phyloP scores from a whole-genome alignment of 1,140 invertebrate species.

The Zaprionus camerounensis region DNA sequence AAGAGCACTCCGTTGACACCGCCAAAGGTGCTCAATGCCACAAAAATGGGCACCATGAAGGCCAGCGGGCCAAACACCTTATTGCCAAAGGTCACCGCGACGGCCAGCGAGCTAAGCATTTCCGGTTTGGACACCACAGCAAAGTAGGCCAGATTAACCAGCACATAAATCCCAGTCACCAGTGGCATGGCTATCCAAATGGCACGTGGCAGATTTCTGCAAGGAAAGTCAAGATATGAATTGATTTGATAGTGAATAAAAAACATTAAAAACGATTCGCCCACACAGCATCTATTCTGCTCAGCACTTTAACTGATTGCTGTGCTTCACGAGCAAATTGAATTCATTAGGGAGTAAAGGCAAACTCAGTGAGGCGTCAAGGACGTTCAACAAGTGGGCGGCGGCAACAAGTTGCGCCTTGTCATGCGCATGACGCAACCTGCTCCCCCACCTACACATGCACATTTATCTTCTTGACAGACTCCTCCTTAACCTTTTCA shows the following conservation, averaged over 20 bases:
- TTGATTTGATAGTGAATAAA: constrained; percentile 28
- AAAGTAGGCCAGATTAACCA: constrained; percentile 96
- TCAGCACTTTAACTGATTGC: constrained; percentile 74
- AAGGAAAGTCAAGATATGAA: constrained; percentile 65
- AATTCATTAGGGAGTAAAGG: constrained; percentile 67
- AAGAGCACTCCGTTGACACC: constrained; percentile 97
- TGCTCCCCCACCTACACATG: constrained; percentile 3
- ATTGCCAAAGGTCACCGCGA: constrained; percentile 93
- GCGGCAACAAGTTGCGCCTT: constrained; percentile 63
- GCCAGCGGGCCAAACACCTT: constrained; percentile 90
- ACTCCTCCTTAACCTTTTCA: constrained; percentile 1
- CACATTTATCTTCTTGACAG: constrained; percentile 58
- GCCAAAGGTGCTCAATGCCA: constrained; percentile 93
- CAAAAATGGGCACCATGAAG: constrained; percentile 95
- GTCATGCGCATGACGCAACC: constrained; percentile 66
- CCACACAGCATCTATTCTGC: constrained; percentile 1
- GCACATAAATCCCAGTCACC: constrained; percentile 93
- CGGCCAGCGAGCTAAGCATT: constrained; percentile 91
- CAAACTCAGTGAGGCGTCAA: constrained; percentile 34
- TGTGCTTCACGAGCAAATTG: constrained; percentile 57
- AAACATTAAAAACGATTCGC: constrained; percentile 20
- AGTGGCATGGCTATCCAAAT: constrained; percentile 95
- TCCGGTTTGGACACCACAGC: constrained; percentile 92
- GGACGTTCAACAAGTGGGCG: constrained; percentile 71
- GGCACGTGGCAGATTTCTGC: constrained; percentile 92